phyloP scores from a whole-genome alignment of 64 coral and sea anemone species.

The Hydrozoanthus tunicans region DNA sequence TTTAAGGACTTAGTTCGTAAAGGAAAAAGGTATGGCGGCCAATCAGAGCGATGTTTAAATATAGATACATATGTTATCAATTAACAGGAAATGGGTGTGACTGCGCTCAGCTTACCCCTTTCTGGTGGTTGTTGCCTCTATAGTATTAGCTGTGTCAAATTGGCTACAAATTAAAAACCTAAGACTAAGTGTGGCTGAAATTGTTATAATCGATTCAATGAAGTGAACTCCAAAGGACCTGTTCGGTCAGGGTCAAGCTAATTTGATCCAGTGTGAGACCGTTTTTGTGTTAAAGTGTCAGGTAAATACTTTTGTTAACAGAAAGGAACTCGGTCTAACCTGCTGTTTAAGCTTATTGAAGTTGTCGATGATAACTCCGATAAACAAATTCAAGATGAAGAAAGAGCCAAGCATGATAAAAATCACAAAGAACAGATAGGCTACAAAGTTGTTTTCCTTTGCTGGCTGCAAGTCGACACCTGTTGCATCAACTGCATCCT shows the following conservation, averaged over 20 bases:
- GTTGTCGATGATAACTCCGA: conserved; percentile 99
- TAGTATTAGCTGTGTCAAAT: too few relatives aligned
- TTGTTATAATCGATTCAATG: too few relatives aligned
- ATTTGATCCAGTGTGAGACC: background rate
- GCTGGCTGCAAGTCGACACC: conserved; percentile 77
- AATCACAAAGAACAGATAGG: conserved; percentile 89
- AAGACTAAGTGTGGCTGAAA: too few relatives aligned
- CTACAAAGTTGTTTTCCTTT: conserved; percentile 66
- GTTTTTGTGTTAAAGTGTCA: background rate
- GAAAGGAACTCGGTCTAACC: conserved; percentile 36
- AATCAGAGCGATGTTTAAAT: too few relatives aligned
- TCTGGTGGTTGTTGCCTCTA: too few relatives aligned
- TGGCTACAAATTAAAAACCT: too few relatives aligned
- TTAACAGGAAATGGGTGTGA: too few relatives aligned
- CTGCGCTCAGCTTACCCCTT: too few relatives aligned
- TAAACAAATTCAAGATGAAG: conserved; percentile 94
- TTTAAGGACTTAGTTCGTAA: too few relatives aligned
- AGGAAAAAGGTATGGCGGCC: too few relatives aligned
- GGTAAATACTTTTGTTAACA: background rate
- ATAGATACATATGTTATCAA: too few relatives aligned
- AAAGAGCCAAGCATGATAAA: conserved; percentile 96
- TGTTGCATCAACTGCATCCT: conserved; percentile 67
- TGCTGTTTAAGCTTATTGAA: conserved; percentile 96
- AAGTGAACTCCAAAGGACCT: too few relatives aligned
- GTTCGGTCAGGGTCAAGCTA: background rate